phyloP scores from a whole-genome alignment of 2,113 vertebrate genomes.

The Calyptomena viridis region DNA sequence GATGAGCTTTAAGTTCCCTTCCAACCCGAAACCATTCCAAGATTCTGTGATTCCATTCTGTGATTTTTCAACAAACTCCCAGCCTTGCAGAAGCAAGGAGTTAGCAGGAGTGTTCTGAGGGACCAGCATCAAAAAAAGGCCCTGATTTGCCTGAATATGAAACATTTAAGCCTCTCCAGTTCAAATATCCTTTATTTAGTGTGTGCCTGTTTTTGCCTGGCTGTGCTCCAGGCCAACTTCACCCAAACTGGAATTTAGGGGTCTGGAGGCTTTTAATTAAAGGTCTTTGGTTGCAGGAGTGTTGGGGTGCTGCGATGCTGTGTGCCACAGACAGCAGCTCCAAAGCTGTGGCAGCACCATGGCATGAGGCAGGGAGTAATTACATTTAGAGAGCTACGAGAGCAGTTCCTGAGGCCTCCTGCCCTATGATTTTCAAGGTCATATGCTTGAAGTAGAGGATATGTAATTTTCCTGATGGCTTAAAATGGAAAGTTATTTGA shows the following conservation, averaged over 20 bases:
- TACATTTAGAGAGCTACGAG: not conserved
- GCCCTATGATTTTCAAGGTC: conserved; percentile 23
- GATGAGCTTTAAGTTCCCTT: not conserved
- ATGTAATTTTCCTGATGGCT: conserved; percentile 46
- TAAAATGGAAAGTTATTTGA: conserved; percentile 61
- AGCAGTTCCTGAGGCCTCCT: not conserved
- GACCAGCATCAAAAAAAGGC: not conserved
- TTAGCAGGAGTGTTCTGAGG: not conserved
- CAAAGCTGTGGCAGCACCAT: not conserved
- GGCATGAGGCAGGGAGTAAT: not conserved
- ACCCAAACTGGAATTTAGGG: not conserved
- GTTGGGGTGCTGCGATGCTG: not conserved
- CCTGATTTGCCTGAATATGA: not conserved
- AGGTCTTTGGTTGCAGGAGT: not conserved
- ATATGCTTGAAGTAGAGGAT: not conserved
- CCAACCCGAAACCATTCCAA: not conserved
- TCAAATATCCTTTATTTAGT: not conserved
- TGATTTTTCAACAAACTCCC: not conserved
- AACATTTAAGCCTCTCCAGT: not conserved
- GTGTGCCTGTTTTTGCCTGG: not conserved
- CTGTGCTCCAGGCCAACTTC: not conserved
- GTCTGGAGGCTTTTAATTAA: not conserved
- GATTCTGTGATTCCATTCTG: not conserved
- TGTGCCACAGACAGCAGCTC: not conserved
- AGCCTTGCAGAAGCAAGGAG: not conserved